Evolutionary conservation across 2,113 vertebrate species (phyloP), one percentile per base, ranked within the genome.

Genomic region (Gasterosteus aculeatus): DNA sequence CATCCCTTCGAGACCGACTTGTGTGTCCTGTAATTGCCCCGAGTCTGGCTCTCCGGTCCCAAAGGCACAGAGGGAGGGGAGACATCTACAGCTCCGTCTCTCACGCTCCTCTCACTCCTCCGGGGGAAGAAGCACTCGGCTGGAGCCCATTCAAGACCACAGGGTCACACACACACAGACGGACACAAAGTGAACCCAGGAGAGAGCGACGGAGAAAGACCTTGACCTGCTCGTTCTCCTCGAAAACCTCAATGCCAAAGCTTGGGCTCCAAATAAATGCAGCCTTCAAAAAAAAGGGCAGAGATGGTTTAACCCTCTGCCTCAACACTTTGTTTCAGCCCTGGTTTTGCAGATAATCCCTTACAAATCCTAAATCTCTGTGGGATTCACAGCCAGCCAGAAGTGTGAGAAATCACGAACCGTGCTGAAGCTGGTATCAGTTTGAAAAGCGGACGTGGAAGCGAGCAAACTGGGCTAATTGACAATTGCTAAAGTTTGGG

Each of bases 281-380:
- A 72, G 75, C 63, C 78, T 89, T 85, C 78, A 59, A 35, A 35
- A 35, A 38, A 38, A 84, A 86, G 78, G 67, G 46, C 44, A 64
- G 61, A 81, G 76, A 84, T 77, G 69, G 77, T 83, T 85, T 82
- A 87, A 86, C 88, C 69, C 87, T 87, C 77, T 83, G 76, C 66
- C 58, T 38, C 35, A 60, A 77, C 66, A 81, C 79, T 92, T 90
- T 90, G 84, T 90, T 89, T 75, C 58, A 85, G 78, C 53, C 68
- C 61, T n/a, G 64, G 51, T 78, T 81, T 82, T 60, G 84, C 77
- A 53, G 78, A 85, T 92, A 90, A 92, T 92, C 87, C 84, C 64
- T 70, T 68, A 41, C 66, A 90, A 90, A 93, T 90, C 88, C 81
- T 1, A 72, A 75, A 87, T 87, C 88, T 88, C 89, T 80, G 72